Evolutionary conservation across 2,113 vertebrate species (phyloP).

Genomic region (Patagioenas fasciata): DNA sequence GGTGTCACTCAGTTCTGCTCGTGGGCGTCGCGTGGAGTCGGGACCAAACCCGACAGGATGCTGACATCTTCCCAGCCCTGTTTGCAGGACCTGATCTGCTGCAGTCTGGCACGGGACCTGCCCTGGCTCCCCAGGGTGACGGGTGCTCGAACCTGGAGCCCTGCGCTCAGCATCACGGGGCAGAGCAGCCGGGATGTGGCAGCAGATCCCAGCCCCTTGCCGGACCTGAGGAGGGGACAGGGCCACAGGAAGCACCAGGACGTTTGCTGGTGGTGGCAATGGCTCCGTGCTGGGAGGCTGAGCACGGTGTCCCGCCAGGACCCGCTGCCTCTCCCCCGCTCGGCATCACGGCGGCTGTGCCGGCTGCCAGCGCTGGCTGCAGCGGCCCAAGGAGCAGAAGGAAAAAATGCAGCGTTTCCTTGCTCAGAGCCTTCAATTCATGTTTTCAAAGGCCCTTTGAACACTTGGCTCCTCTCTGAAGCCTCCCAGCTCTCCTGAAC

Average conservation of each 20-base stretch:
- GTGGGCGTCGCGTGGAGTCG: accelerated
- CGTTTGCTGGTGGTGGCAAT: accelerated
- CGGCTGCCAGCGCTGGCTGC: neutral
- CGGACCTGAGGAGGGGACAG: accelerated
- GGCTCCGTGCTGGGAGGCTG: neutral
- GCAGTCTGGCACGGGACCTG: neutral
- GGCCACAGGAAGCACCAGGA: neutral
- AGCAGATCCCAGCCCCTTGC: neutral
- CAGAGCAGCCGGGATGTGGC: neutral
- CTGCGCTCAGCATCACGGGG: neutral
- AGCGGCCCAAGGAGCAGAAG: constrained; percentile 37
- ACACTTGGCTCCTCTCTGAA: neutral
- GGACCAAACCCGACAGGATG: neutral
- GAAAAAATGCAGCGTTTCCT: constrained; percentile 22
- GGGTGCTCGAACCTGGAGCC: neutral
- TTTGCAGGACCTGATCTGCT: neutral
- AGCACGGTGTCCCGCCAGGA: neutral
- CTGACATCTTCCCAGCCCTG: accelerated
- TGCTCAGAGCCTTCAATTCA: constrained; percentile 28
- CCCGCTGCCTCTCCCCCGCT: neutral
- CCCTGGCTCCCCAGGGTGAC: neutral
- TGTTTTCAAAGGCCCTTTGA: constrained; percentile 60
- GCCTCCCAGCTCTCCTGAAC: constrained; percentile 1
- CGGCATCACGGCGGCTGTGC: neutral
- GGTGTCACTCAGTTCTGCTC: neutral